Base-by-base conservation (phyloP, 30 jellyfish, hydroid and myxozoan species). In the Cassiopea xamachana region DNA sequence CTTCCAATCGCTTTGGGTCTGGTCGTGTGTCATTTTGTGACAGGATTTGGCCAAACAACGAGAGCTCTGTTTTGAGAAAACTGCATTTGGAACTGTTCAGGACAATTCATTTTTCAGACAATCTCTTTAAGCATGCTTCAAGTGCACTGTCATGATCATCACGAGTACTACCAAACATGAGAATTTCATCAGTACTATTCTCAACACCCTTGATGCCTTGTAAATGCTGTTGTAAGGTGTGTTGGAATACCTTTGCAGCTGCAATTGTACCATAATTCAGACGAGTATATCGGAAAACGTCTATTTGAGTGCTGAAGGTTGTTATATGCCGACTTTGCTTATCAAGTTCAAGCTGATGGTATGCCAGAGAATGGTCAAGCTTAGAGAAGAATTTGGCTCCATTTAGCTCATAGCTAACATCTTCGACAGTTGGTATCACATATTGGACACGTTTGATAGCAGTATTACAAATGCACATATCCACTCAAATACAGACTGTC, bases 401-500 rank as follows among this genome's bases (percentile, higher is more conserved):
- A 55, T 84, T 84, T 46, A 84, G 77, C 61, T 47, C 92, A 39
- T 5, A 73, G 18, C 69, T 17, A 6, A 84, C 68, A 58, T 84
- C 92, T n/a, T 72, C 86, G 12, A 84, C 92, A 48, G 86, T 70
- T 18, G 86, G 92, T 1, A 73, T 84, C 50, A 72, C 60, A 62
- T 71, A 86, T 5, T 86, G 91, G 64, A 58, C 91, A 15, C 97
- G 58, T 58, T 79, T 61, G n/a, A 91, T 91, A 39, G 97, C 97
- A 1, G 68, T 59, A 81, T 91, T 91, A 10, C 91, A 91, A 0
- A 76, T 79, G 9, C 94, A 80, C 97, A 91, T 91, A 44, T 91
- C 97, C 48, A 91, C 94, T 67, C 97, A 91, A n/a, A 91, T 68
- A 4, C 97, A 91, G 2, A 90, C 82, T 4, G 45, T 44, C 46